These are phyloP conservation scores for Polypedilum vanderplanki DNA, from an alignment of 1,140 invertebrate genomes.

Conservation along the genomic window DNA sequence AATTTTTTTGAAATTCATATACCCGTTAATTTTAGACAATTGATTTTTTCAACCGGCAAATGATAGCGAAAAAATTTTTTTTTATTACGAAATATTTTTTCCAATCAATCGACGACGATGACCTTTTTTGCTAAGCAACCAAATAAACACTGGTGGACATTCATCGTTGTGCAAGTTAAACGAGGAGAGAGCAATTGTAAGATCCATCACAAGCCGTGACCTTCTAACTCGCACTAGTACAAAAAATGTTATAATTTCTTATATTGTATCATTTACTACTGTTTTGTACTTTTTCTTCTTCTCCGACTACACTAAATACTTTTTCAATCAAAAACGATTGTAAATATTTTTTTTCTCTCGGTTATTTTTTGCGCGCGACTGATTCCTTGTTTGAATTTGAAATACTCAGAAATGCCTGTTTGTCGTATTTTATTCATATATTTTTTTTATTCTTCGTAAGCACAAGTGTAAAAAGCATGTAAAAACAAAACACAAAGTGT, in stretches of 20 bases:
- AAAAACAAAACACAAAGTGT: neutral
- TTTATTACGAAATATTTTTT: neutral
- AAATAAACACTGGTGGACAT: conserved; percentile 7
- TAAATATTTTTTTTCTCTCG: neutral
- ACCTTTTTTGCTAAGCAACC: conserved; percentile 3
- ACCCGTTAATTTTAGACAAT: too few species aligned
- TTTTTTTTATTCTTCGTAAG: neutral
- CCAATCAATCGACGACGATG: neutral
- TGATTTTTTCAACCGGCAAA: neutral
- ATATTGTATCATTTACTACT: conserved; percentile 12
- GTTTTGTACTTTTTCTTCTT: neutral
- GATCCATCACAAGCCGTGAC: conserved; percentile 10
- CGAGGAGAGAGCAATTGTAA: neutral
- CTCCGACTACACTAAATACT: neutral
- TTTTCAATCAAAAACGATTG: neutral
- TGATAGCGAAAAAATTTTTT: neutral
- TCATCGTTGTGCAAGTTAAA: too few species aligned
- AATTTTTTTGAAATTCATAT: too few species aligned
- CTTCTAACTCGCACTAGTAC: conserved; percentile 11
- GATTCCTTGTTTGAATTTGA: conserved; percentile 7
- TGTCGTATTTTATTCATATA: neutral
- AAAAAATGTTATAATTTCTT: neutral
- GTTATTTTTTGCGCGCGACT: neutral
- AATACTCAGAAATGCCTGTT: neutral
- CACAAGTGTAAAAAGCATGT: neutral